Conservation (phyloP, 2,113 vertebrate genomes). For the Channa maculata region DNA sequence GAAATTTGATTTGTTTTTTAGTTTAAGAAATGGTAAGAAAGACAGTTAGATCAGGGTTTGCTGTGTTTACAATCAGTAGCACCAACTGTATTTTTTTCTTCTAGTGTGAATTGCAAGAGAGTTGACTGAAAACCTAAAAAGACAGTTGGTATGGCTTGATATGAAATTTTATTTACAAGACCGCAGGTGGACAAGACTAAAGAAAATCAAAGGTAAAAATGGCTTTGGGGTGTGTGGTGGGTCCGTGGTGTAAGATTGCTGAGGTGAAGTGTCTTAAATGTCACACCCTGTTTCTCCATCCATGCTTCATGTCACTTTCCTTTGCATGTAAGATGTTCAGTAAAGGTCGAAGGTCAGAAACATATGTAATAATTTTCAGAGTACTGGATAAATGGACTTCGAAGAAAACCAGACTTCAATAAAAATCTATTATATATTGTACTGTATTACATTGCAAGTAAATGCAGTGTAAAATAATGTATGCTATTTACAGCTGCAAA, state of each 20-base stretch:
- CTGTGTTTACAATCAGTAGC: no score
- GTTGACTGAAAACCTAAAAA: slow-evolving; percentile 12
- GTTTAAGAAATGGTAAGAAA: neutral
- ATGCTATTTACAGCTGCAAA: no score
- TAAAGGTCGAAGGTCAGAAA: neutral
- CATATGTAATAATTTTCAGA: no score
- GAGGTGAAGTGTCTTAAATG: neutral
- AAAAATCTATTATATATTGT: no score
- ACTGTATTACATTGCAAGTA: no score
- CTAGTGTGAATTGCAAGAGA: no score
- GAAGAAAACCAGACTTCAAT: no score
- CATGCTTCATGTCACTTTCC: neutral
- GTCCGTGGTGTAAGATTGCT: neutral
- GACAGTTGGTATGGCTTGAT: neutral
- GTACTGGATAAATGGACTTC: no score
- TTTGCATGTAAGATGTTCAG: neutral
- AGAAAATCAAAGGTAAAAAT: slow-evolving; percentile 11
- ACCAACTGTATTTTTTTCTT: no score
- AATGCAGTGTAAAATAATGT: no score
- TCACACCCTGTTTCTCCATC: neutral
- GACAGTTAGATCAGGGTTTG: neutral
- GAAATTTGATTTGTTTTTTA: no score
- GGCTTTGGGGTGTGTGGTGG: neutral
- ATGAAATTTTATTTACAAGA: neutral
- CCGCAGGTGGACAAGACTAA: slow-evolving; percentile 29